Evolutionary conservation across 2,888 invertebrate genomes (phyloP).

Genomic region (Eupelmus urozonus): DNA sequence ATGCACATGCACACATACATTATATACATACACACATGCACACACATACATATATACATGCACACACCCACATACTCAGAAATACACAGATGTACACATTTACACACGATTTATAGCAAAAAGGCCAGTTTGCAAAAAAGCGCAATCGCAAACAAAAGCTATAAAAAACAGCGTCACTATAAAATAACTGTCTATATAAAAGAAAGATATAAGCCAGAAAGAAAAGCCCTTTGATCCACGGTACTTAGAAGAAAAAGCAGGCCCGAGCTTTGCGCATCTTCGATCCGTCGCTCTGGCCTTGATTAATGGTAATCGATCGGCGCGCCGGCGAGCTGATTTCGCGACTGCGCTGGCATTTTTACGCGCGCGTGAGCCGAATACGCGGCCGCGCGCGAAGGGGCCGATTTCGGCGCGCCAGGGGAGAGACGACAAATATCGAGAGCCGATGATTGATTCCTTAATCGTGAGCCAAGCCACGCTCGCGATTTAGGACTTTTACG

Average conservation of each 20-base stretch:
- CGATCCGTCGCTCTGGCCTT: slow-evolving; percentile 23
- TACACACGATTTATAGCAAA: too few relatives aligned
- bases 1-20: too few relatives aligned
- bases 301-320: slow-evolving; percentile 48
- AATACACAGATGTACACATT: too few relatives aligned
- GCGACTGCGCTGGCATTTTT: slow-evolving; percentile 4
- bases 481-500: not conserved
- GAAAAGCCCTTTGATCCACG: too few relatives aligned
- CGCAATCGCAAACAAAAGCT: not conserved
- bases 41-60: too few relatives aligned
- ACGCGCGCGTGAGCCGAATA: slow-evolving; percentile 1
- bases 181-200: not conserved
- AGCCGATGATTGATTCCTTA: slow-evolving; percentile 28
- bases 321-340: not conserved
- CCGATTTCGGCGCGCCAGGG: too few relatives aligned
- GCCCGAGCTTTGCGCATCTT: slow-evolving; percentile 2
- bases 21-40: too few relatives aligned
- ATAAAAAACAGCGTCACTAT: not conserved
- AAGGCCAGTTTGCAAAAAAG: too few relatives aligned
- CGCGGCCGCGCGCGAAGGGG: not conserved
- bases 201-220: not conserved
- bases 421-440: slow-evolving; percentile 12
- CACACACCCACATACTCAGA: too few relatives aligned
- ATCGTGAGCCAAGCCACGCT: not conserved
- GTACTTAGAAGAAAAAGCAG: too few relatives aligned